These are phyloP conservation scores for Falco punctatus DNA, from an alignment of 2,113 vertebrate species.

Conservation along the genomic window DNA sequence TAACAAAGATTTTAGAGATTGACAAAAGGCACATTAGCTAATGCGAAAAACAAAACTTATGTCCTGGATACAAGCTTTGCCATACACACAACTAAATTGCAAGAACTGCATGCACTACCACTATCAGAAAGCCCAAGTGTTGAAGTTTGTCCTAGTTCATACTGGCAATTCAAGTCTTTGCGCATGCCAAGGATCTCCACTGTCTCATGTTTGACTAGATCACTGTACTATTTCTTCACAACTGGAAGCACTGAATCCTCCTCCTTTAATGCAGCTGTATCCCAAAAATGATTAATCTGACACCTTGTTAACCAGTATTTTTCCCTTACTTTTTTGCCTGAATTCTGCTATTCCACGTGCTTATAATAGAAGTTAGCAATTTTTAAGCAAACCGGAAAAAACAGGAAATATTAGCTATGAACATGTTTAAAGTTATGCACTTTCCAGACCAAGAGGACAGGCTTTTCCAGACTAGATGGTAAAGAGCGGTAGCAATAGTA, in stretches of 20 bases:
- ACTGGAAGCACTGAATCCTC: background rate
- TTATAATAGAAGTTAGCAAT: background rate
- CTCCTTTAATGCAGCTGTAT: background rate
- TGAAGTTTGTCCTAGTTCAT: background rate
- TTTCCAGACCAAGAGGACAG: background rate
- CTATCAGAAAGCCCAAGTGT: background rate
- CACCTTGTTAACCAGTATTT: background rate
- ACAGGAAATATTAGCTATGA: background rate
- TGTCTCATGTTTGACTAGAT: background rate
- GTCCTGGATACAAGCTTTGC: background rate
- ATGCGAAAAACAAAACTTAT: background rate
- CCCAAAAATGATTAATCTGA: background rate
- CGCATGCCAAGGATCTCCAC: no score
- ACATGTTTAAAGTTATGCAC: background rate
- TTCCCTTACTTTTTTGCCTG: background rate
- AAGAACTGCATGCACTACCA: background rate
- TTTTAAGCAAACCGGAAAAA: background rate
- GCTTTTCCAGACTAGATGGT: background rate
- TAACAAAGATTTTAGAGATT: background rate
- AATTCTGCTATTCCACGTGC: background rate
- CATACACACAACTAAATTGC: rapidly evolving
- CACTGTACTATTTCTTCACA: background rate
- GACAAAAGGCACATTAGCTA: background rate
- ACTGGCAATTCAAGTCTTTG: background rate
- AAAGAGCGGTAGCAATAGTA: background rate